phyloP scores from a whole-genome alignment of 2,113 vertebrate species.

The Varanus salvator region DNA sequence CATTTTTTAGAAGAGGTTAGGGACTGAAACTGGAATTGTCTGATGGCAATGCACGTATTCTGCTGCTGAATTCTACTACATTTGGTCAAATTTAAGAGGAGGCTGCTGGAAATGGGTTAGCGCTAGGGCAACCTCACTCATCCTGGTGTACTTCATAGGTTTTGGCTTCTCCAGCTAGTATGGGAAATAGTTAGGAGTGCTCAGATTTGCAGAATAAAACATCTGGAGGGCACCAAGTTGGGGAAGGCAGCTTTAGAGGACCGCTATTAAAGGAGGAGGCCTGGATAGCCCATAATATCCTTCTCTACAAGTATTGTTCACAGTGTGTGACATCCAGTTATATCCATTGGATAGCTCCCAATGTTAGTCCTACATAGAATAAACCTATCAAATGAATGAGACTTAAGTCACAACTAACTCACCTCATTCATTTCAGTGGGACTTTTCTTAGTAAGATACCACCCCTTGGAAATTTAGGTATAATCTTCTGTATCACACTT shows the following conservation, averaged over 20 bases:
- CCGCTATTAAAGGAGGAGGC: neutral
- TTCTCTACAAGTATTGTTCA: neutral
- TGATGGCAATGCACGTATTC: neutral
- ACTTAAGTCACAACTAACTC: too few relatives aligned
- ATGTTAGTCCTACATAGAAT: too few relatives aligned
- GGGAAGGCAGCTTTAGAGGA: neutral
- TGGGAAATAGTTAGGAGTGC: too few relatives aligned
- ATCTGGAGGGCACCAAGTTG: neutral
- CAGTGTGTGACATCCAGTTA: neutral
- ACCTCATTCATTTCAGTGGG: too few relatives aligned
- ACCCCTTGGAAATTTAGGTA: neutral
- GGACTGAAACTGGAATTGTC: neutral
- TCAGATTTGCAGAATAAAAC: neutral
- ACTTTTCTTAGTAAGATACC: neutral
- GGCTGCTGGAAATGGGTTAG: neutral
- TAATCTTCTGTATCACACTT: neutral
- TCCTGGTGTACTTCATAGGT: neutral
- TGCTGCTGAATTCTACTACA: neutral
- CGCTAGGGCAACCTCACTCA: neutral
- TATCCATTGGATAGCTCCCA: too few relatives aligned
- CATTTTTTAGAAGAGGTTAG: neutral
- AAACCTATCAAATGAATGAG: too few relatives aligned
- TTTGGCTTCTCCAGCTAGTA: neutral
- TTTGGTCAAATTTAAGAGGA: neutral
- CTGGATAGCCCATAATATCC: neutral